A percentile compares a stretch with the other conserved stretches of the same genome.
Conservation (phyloP, 1,140 invertebrate species). For the Frieseomelitta varia region DNA sequence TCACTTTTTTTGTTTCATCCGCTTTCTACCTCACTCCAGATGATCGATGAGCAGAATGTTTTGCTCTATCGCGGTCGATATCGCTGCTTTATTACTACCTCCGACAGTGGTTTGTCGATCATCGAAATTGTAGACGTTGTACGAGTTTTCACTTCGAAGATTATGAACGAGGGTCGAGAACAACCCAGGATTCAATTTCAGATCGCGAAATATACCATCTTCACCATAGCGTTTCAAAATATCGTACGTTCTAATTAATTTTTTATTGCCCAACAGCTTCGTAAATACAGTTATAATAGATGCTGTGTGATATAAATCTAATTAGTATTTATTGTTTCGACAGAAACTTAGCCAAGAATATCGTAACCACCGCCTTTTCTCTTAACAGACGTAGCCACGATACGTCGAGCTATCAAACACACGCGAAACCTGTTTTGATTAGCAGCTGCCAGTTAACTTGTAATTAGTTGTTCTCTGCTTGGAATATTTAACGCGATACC, state of each 20-base stretch:
- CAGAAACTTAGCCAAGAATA: neutral
- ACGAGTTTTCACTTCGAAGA: neutral
- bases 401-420: neutral
- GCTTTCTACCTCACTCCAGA: neutral
- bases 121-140: neutral
- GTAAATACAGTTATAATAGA: conserved; percentile 62
- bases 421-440: conserved; percentile 28
- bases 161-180: neutral
- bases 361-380: neutral
- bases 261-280: conserved; percentile 43
- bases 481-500: neutral
- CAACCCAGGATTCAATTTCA: neutral
- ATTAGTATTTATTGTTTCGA: conserved; percentile 39
- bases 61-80: neutral
- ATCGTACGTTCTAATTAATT: conserved; percentile 54
- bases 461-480: conserved; percentile 18
- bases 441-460: neutral
- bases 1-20: too few species aligned
- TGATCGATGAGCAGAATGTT: neutral
- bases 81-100: neutral
- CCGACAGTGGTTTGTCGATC: neutral
- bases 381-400: neutral
- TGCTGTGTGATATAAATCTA: conserved; percentile 42
- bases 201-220: too few species aligned
- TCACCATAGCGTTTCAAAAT: neutral